These are phyloP conservation scores for Nerophis lumbriciformis DNA, from an alignment of 2,113 vertebrate genomes.

Conservation along the genomic window DNA sequence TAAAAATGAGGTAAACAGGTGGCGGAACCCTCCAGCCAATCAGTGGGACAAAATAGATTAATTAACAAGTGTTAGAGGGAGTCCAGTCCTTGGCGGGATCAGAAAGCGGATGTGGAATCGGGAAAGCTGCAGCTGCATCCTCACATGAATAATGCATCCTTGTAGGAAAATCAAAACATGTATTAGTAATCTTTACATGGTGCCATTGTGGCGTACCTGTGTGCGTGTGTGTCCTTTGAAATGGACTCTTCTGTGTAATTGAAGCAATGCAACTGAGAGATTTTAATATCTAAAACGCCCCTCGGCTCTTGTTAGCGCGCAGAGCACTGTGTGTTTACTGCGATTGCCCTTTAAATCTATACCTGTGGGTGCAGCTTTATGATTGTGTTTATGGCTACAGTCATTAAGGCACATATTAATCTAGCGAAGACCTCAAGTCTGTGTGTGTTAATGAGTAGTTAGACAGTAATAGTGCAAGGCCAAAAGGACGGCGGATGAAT, in stretches of 20 bases:
- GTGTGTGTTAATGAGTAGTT: constrained; percentile 60
- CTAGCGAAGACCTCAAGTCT: constrained; percentile 51
- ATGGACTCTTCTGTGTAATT: constrained; percentile 25
- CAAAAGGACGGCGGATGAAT: constrained; percentile 52
- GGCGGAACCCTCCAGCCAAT: constrained; percentile 65
- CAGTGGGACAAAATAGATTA: constrained; percentile 60
- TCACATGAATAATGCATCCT: constrained; percentile 19
- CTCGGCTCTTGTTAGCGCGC: constrained; percentile 30
- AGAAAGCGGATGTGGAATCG: constrained; percentile 24
- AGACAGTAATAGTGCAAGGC: constrained; percentile 53
- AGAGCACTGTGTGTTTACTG: constrained; percentile 15
- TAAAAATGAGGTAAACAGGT: constrained; percentile 60
- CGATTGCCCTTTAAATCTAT: constrained; percentile 26
- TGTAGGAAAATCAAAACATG: constrained; percentile 15
- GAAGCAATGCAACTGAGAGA: constrained; percentile 35
- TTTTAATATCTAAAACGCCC: constrained; percentile 49
- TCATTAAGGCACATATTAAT: constrained; percentile 57
- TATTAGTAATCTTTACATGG: constrained; percentile 15
- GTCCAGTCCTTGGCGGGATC: constrained; percentile 36
- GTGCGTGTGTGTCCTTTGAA: constrained; percentile 21
- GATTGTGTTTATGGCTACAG: constrained; percentile 54
- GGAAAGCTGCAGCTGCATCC: constrained; percentile 30
- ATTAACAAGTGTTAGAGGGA: constrained; percentile 43
- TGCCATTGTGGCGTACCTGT: constrained; percentile 1
- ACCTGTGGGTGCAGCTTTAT: constrained; percentile 60